Percentiles rank a stretch among this genome's conserved stretches.
phyloP scores from a whole-genome alignment of 2,888 invertebrate genomes.

The Malthinus flaveolus region DNA sequence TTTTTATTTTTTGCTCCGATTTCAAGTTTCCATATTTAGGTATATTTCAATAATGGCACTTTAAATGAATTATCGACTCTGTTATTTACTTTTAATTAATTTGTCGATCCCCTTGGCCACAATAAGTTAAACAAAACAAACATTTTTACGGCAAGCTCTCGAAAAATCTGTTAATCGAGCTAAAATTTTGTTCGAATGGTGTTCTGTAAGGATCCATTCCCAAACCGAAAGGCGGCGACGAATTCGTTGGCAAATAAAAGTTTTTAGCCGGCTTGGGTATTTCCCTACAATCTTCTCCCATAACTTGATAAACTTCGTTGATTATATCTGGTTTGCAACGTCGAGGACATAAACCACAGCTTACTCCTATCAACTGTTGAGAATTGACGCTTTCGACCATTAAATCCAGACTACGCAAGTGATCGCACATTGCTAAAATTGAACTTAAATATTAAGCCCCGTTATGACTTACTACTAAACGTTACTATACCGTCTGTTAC shows the following conservation, averaged over 20 bases:
- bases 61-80: no score
- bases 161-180: not conserved
- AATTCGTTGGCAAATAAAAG: slow-evolving; percentile 3
- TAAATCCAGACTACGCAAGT: slow-evolving; percentile 4
- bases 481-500: not conserved
- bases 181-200: not conserved
- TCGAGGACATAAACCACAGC: slow-evolving; percentile 11
- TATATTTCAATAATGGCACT: no score
- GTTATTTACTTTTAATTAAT: not conserved
- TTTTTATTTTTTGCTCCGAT: no score
- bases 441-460: not conserved
- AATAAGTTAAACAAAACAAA: not conserved
- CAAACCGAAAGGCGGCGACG: slow-evolving; percentile 2
- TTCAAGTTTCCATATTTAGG: no score
- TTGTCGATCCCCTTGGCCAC: no score
- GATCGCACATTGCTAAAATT: slow-evolving; percentile 5
- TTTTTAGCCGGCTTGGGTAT: not conserved
- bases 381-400: slow-evolving; percentile 12
- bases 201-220: slow-evolving; percentile 4
- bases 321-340: slow-evolving; percentile 8
- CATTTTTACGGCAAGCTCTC: not conserved
- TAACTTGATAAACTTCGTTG: slow-evolving; percentile 7
- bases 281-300: slow-evolving; percentile 10
- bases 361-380: slow-evolving; percentile 1
- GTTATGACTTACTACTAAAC: no score